These are phyloP conservation scores for Lycocorax pyrrhopterus DNA, from an alignment of 2,113 vertebrate genomes.

Conservation along the genomic window DNA sequence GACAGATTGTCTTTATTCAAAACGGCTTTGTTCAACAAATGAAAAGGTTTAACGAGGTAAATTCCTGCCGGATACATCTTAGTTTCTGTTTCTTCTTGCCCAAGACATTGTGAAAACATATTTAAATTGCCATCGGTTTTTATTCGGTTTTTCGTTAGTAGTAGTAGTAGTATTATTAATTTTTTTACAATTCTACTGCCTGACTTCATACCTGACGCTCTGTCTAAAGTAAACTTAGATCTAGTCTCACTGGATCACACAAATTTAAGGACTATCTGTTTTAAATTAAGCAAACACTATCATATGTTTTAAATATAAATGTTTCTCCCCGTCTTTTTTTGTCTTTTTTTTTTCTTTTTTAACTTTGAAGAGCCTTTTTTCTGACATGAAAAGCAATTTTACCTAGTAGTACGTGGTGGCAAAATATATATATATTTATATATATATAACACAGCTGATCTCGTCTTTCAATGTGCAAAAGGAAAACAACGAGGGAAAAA, in stretches of 20 bases:
- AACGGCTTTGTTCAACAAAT: slow-evolving; percentile 91
- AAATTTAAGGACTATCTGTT: slow-evolving; percentile 75
- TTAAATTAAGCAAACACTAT: slow-evolving; percentile 76
- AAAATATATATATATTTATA: slow-evolving; percentile 71
- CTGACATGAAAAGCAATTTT: slow-evolving; percentile 68
- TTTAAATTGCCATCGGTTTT: slow-evolving; percentile 79
- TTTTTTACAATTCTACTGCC: slow-evolving; percentile 83
- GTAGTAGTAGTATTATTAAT: neutral
- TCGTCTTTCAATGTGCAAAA: slow-evolving; percentile 81
- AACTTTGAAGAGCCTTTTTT: slow-evolving; percentile 54
- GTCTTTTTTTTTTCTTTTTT: neutral
- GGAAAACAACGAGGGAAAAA: slow-evolving; percentile 47
- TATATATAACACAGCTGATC: slow-evolving; percentile 68
- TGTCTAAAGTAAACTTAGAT: slow-evolving; percentile 86
- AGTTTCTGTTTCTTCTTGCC: slow-evolving; percentile 57
- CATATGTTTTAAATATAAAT: slow-evolving; percentile 74
- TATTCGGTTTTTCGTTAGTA: slow-evolving; percentile 66
- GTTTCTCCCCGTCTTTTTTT: slow-evolving; percentile 29
- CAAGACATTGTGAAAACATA: slow-evolving; percentile 82
- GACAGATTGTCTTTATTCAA: slow-evolving; percentile 99
- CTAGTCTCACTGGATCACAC: slow-evolving; percentile 87
- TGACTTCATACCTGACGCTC: slow-evolving; percentile 85
- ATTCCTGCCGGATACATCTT: slow-evolving; percentile 87
- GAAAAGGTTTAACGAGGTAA: slow-evolving; percentile 90
- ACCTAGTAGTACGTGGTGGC: slow-evolving; percentile 70